phyloP scores from a whole-genome alignment of 2,888 invertebrate species.

The Phengaris alcon region DNA sequence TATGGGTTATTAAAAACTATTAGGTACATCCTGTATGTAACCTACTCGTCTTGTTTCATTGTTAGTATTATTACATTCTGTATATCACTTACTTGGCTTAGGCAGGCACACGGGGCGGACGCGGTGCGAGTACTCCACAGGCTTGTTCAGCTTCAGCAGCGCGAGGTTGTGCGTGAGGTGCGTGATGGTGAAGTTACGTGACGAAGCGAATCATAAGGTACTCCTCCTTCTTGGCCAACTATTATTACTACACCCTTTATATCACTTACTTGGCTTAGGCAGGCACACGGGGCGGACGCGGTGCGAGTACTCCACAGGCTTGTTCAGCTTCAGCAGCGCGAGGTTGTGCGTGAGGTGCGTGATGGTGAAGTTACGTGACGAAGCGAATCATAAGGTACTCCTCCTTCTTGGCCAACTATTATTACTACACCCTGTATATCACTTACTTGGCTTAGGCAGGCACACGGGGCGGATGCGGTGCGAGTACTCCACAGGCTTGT shows the following conservation, averaged over 20 bases:
- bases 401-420: not conserved
- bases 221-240: conserved; percentile 65
- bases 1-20: too few relatives aligned
- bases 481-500: conserved; percentile 86
- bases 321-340: too few relatives aligned
- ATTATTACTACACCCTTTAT: too few relatives aligned
- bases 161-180: conserved; percentile 93
- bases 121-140: conserved; percentile 86
- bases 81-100: conserved; percentile 48
- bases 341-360: too few relatives aligned
- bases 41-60: too few relatives aligned
- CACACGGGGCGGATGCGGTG: conserved; percentile 90
- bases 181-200: conserved; percentile 86
- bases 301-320: too few relatives aligned
- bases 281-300: too few relatives aligned
- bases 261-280: too few relatives aligned
- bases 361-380: not conserved
- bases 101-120: conserved; percentile 92
- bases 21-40: too few relatives aligned
- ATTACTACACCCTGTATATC: not conserved
- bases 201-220: conserved; percentile 85
- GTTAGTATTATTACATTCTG: too few relatives aligned
- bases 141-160: conserved; percentile 85
- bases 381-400: too few relatives aligned
- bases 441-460: conserved; percentile 78